Base-by-base conservation (phyloP, 2,888 invertebrate species). In the Drosophila ezoana region DNA sequence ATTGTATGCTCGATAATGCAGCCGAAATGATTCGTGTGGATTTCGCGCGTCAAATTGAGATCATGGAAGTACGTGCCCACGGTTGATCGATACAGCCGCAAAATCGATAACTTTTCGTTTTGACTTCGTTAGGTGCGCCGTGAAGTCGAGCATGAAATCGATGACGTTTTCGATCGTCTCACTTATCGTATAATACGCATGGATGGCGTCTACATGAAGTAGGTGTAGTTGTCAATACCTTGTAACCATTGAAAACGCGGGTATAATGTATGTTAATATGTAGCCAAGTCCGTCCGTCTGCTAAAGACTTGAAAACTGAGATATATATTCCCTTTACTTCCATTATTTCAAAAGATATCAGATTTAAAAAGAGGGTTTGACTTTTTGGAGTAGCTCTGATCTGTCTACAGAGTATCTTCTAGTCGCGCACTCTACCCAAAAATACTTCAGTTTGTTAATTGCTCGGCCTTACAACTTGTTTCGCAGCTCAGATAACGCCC, bases 161-260 rank as follows among this genome's bases (percentile, higher is more conserved):
- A 63, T 5, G 35, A 66, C 0, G 72, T 72, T 11, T 79, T 90
- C 5, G 83, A 92, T 75, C 87, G 81, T 5, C 75, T 89, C 14
- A 84, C 89, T 1, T 91, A 90, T 71, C 80, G 90, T 1, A 52
- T 91, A 16, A 64, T 90, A 16, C 77, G 81, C 18, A 82, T 88
- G 44, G 90, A 89, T 48, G 72, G 80, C 3, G 74, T 89, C 11
- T 84, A 89, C 51, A 88, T 92, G 91, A 64, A 75, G 92, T 91
- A 66, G 72, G 83, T 72, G 9, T 4, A 11, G 6, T 8, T 23
- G 1, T 23, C 8, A 8, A 28, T 28, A 28, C 28, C 28, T 8
- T 28, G 8, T 28, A 8, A 28, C 28, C 8, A 28, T 8, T 28
- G 8, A 28, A 28, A 28, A 28, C 8, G 2, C 8, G 28, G 28